Evolutionary conservation across 2,888 invertebrate species (phyloP), one percentile per base, ranked within the genome.

Genomic region (Lymantria monacha): DNA sequence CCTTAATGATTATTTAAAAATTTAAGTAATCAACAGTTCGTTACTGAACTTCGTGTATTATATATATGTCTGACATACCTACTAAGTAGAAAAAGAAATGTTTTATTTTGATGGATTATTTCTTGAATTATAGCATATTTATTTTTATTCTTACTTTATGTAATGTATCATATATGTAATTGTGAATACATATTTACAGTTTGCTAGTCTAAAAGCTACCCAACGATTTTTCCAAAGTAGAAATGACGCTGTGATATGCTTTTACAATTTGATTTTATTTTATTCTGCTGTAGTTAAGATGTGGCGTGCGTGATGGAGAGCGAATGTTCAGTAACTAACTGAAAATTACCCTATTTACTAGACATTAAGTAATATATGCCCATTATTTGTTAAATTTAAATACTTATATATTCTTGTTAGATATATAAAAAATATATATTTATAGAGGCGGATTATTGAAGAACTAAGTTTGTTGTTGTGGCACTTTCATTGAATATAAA

Each of bases 141-240:
- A 22, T 22, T 3, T 22, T 22, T 22, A 22, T 22, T 22, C 22
- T 5, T 22, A 22, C 22, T 22, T 22, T 22, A 22, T 22, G 22
- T 22, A 22, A 22, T 22, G 22, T 22, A 3, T 22, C 22, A 22
- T 3, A 22, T 22, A 22, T 22, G 22, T 22, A 22, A 22, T 22
- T 22, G 22, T 22, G 22, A 22, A 7, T 48, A 41, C 14, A 44
- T 31, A 15, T 49, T 22, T 22, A 58, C 53, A 45, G 43, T 52
- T 49, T 51, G 49, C 66, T 68, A 66, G 66, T 66, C 68, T 57
- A 48, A 49, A 55, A 61, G 48, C 53, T 63, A 43, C 61, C 66
- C 66, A 68, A 68, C 66, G 69, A 68, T 56, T 53, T 30, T 55
- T 44, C 58, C 66, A 61, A 63, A 68, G 66, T 59, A 57, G 54